Conservation (phyloP, 2,888 invertebrate genomes). For the Lepidochitona cinerea region DNA sequence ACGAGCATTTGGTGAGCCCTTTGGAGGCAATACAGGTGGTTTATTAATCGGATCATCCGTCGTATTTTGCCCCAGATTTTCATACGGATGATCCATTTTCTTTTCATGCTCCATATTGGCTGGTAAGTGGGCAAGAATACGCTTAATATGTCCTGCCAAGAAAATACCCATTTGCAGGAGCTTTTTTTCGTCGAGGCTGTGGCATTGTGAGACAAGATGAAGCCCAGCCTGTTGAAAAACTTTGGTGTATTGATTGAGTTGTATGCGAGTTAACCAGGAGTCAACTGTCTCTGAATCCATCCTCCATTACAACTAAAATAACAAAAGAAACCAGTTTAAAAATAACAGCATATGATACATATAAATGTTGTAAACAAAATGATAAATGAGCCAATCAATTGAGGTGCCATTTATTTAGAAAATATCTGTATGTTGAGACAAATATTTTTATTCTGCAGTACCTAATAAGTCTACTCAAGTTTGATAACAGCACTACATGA, state of each 20-base stretch:
- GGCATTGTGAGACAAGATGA: not conserved
- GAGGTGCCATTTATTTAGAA: no score
- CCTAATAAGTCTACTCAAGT: no score
- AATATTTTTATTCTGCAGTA: no score
- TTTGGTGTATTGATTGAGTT: not conserved
- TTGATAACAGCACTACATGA: no score
- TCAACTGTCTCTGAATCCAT: slow-evolving; percentile 2
- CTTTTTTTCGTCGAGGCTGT: not conserved
- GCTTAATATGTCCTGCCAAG: slow-evolving; percentile 1
- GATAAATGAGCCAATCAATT: no score
- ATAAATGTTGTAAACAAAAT: no score
- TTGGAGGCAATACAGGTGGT: not conserved
- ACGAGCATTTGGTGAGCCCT: not conserved
- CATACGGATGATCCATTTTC: not conserved
- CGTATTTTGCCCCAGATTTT: not conserved
- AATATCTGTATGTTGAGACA: no score
- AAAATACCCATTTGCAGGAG: not conserved
- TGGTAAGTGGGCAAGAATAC: not conserved
- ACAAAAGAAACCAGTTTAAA: not conserved
- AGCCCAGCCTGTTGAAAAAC: not conserved
- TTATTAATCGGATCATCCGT: not conserved
- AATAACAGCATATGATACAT: no score
- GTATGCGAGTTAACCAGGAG: not conserved
- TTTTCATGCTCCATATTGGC: not conserved
- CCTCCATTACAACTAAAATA: not conserved